These are phyloP conservation scores for Mayetiola destructor DNA, from an alignment of 2,888 invertebrate species.

Conservation along the genomic window DNA sequence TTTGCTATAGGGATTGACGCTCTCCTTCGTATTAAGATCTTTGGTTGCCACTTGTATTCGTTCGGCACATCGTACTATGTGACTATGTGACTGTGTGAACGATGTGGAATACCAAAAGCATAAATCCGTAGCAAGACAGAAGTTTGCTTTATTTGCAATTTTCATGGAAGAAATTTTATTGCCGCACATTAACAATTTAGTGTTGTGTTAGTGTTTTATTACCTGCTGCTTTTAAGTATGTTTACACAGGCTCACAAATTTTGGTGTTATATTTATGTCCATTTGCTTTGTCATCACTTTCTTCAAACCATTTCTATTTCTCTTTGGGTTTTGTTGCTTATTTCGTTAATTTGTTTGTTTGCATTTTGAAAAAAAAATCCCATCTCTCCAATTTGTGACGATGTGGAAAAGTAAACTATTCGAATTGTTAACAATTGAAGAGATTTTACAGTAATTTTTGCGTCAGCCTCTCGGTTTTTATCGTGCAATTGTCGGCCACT, in stretches of 20 bases:
- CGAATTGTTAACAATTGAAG: too few species aligned
- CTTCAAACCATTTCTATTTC: not conserved
- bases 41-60: not conserved
- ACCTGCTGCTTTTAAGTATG: slow-evolving; percentile 11
- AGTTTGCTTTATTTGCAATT: slow-evolving; percentile 11
- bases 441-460: too few species aligned
- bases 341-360: not conserved
- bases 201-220: slow-evolving; percentile 12
- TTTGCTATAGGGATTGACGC: too few species aligned
- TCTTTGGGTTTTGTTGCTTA: not conserved
- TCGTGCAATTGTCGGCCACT: slow-evolving; percentile 8
- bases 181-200: slow-evolving; percentile 12
- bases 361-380: not conserved
- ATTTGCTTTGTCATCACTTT: not conserved
- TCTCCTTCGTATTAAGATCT: slow-evolving; percentile 1
- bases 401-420: too few species aligned
- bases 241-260: slow-evolving; percentile 10
- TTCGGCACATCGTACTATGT: slow-evolving; percentile 8
- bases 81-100: slow-evolving; percentile 1
- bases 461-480: not conserved
- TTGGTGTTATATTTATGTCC: slow-evolving; percentile 8
- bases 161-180: slow-evolving; percentile 12
- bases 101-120: too few species aligned
- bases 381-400: too few species aligned
- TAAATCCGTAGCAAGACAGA: slow-evolving; percentile 8